Base-by-base conservation (phyloP, 2,113 vertebrate species). In the Struthidea cinerea region DNA sequence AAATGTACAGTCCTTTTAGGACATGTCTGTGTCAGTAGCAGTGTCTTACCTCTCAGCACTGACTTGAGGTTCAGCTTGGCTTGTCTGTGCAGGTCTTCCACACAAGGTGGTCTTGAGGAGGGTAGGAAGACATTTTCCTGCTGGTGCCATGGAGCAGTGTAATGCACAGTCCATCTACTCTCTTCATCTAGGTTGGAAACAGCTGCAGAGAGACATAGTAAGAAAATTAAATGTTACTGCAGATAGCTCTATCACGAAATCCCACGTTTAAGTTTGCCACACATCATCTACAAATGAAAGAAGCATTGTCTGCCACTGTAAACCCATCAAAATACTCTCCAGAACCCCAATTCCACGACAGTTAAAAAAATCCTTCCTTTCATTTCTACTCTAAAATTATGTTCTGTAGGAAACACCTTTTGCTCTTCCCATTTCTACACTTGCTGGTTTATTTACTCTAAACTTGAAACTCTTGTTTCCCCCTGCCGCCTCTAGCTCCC, bases 31-130 rank as follows among this genome's bases (percentile, higher is more conserved):
- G 13, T 27, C 47, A 75, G 32, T 6, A 73, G 79, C 59, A 74
- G 33, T 2, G 6, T 39, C 97, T 98, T 97, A 99, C 99, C 99
- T 99, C 99, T 98, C 88, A 99, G 97, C 32, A 99, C 98, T 13
- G 99, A 99, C 97, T 99, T 99, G 90, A 99, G 98, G 98, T 99
- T 99, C 97, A 99, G 98, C 96, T 99, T 99, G 96, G 99, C 99
- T 96, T 99, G 99, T 17, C 98, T 99, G 96, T 99, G 99, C 90
- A 99, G 98, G 96, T 99, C 99, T 64, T 99, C 99, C 79, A 99
- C 99, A 11, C 99, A 99, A 39, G 99, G 97, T 2, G 99, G 99
- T 95, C 99, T 98, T 35, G 98, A 98, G 73, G 98, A 95, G 2
- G 99, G 99, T 56, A 99, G 96, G 96, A 99, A 99, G 52, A 99